phyloP scores from a whole-genome alignment of 2,797 vertebrate species.

The Hapalemur alaotrensis region DNA sequence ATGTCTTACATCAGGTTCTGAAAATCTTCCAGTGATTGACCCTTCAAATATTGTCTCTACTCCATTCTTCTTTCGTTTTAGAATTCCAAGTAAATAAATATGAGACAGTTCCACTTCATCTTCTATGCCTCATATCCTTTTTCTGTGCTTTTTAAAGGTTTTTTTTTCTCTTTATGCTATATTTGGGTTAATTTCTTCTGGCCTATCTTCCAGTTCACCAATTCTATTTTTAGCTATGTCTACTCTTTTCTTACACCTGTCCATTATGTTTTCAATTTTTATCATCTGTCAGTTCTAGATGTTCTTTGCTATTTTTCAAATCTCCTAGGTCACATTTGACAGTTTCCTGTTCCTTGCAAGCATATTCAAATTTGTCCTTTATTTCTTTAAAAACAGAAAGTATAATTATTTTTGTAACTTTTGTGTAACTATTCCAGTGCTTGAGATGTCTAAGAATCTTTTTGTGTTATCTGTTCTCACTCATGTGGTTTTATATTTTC shows the following conservation, averaged over 20 bases:
- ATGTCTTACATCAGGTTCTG: neutral
- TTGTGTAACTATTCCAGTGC: neutral
- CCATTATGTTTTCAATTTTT: neutral
- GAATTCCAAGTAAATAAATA: neutral
- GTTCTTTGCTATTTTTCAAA: neutral
- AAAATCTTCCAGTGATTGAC: neutral
- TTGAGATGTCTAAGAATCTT: neutral
- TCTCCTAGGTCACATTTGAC: neutral
- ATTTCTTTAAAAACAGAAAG: neutral
- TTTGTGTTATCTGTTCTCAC: neutral
- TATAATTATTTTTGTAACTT: neutral
- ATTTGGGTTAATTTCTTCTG: neutral
- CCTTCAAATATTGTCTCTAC: neutral
- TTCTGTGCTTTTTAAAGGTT: neutral
- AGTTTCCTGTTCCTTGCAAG: neutral
- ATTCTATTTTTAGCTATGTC: neutral
- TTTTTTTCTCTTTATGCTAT: neutral
- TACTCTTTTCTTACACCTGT: neutral
- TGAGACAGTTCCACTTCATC: neutral
- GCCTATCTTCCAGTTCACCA: neutral
- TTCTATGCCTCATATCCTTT: neutral
- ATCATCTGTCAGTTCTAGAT: constrained; percentile 2
- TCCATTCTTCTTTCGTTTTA: neutral
- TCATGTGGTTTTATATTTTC: neutral
- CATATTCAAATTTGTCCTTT: neutral